These are phyloP conservation scores for Tanytarsus gracilentus DNA, from an alignment of 2,888 invertebrate genomes.

Conservation along the genomic window DNA sequence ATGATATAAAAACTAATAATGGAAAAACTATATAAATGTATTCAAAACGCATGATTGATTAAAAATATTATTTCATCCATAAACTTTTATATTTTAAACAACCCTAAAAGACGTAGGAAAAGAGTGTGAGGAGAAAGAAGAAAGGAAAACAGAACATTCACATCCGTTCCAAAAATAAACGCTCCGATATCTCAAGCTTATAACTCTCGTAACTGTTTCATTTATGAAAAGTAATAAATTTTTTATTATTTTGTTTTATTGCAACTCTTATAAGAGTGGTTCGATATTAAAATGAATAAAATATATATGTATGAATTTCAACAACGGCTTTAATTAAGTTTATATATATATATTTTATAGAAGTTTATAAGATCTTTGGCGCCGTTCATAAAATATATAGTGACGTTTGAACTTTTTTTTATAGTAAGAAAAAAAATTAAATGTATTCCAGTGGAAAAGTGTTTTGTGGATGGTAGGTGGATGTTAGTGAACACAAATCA, in stretches of 20 bases:
- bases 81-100: not conserved
- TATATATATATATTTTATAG: not conserved
- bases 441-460: not conserved
- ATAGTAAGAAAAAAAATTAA: not conserved
- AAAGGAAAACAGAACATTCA: constrained; percentile 20
- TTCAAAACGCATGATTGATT: not conserved
- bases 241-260: constrained; percentile 29
- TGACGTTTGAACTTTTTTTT: no score
- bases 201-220: constrained; percentile 14
- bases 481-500: constrained; percentile 24
- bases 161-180: constrained; percentile 26
- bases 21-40: not conserved
- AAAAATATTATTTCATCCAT: not conserved
- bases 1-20: no score
- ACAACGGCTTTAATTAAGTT: constrained; percentile 19
- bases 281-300: constrained; percentile 5
- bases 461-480: no score
- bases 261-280: constrained; percentile 18
- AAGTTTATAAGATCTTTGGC: constrained; percentile 4
- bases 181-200: constrained; percentile 2
- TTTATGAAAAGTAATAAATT: constrained; percentile 26
- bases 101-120: not conserved
- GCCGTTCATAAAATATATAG: constrained; percentile 6
- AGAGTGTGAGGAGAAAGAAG: not conserved
- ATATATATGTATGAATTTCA: not conserved